Evolutionary conservation across 1,140 invertebrate species (phyloP).

Genomic region (Carposina sasakii): DNA sequence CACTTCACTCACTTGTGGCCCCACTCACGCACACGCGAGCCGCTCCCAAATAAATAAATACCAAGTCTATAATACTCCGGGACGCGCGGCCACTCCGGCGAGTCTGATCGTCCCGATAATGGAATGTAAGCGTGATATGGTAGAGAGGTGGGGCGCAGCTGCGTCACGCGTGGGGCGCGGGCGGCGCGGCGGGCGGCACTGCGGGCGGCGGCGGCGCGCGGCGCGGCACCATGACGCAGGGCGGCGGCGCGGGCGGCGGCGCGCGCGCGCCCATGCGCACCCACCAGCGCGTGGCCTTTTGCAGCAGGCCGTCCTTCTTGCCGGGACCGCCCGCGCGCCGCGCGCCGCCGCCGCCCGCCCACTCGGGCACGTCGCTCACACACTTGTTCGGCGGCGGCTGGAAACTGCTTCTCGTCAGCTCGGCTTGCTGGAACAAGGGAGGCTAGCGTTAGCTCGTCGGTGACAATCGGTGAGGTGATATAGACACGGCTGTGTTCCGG

Average conservation of each 20-base stretch:
- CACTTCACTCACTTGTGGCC: constrained; percentile 35
- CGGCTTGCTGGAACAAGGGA: constrained; percentile 60
- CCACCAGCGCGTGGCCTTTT: constrained; percentile 65
- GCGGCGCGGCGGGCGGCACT: constrained; percentile 47
- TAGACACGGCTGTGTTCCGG: too few species aligned
- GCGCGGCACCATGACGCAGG: constrained; percentile 47
- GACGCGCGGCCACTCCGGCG: constrained; percentile 46
- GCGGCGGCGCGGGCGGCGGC: constrained; percentile 30
- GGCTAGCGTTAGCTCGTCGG: too few species aligned
- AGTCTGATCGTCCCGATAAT: constrained; percentile 60
- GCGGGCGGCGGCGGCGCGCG: constrained; percentile 41
- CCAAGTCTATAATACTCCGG: constrained; percentile 67
- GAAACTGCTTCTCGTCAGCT: constrained; percentile 70
- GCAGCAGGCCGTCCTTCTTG: constrained; percentile 66
- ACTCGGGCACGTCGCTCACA: constrained; percentile 71
- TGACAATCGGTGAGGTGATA: too few species aligned
- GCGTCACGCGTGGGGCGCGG: constrained; percentile 54
- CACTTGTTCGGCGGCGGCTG: constrained; percentile 72
- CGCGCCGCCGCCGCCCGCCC: constrained; percentile 48
- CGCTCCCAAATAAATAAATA: constrained; percentile 68
- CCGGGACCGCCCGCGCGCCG: constrained; percentile 29
- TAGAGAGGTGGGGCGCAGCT: constrained; percentile 29
- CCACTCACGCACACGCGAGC: constrained; percentile 20
- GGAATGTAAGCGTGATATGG: constrained; percentile 67
- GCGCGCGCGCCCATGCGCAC: constrained; percentile 61